Evolutionary conservation across 2,113 vertebrate genomes (phyloP), one percentile per base, ranked within the genome.

Genomic region (Cinclus mexicanus): DNA sequence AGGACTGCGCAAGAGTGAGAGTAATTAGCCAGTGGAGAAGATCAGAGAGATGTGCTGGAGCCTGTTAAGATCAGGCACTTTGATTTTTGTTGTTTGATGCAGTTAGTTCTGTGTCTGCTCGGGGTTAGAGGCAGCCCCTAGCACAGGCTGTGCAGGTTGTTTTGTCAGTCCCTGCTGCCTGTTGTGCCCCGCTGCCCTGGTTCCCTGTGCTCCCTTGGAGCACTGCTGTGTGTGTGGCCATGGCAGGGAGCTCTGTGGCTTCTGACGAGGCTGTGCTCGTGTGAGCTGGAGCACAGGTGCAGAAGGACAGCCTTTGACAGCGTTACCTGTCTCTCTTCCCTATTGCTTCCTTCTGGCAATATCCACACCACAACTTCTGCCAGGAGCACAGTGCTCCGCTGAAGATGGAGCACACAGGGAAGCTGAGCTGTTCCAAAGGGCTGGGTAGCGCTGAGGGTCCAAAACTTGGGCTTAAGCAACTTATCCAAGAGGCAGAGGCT

Each of bases 151-250:
- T 28, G 68, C 50, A 60, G 57, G 68, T 14, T 16, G 31, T 18
- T 63, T 16, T 33, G 68, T 33, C 86, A 35, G 53, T 3, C 1
- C 53, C 21, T 64, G 83, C 57, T 63, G 64, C 24, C 7, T 0
- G 1, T 7, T 1, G 1, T 53, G 4, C 31, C 31, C 60, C 46
- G 41, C 64, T 83, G 13, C 41, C 29, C 10, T 0, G 4, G 14
- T 26, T 28, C 56, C 42, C 46, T 2, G 10, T 5, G 29, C 21
- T 67, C 17, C n/a, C 31, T 22, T 6, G 59, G 37, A 12, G 2
- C 4, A 0, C 1, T 37, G 87, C 19, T 1, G 11, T 0, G 29
- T 24, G 2, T 44, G 33, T 68, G 31, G 70, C 89, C 1, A 0
- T 14, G 60, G 26, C 42, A 74, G 47, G 16, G 60, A n/a, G 37